Conservation (phyloP, 2,888 invertebrate genomes). For the Lepas anatifera region DNA sequence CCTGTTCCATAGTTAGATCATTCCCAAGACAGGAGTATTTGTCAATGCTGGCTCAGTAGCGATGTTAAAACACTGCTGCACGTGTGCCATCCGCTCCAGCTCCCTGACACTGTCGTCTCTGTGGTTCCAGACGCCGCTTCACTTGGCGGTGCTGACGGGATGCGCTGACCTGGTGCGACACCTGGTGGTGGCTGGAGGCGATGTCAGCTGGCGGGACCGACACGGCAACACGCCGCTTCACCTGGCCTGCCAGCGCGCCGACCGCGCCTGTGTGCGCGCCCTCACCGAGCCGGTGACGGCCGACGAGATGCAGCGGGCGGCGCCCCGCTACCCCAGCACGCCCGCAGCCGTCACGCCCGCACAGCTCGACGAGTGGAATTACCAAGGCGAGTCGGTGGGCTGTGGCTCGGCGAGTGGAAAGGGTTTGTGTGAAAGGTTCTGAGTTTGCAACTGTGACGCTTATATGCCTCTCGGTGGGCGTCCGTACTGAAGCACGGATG, state of each 20-base stretch:
- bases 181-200: conserved; percentile 67
- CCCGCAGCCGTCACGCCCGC: conserved; percentile 38
- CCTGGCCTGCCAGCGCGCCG: conserved; percentile 58
- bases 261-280: conserved; percentile 56
- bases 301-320: conserved; percentile 33
- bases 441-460: too few relatives aligned
- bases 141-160: conserved; percentile 66
- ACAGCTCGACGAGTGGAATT: conserved; percentile 14
- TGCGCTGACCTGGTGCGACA: conserved; percentile 60
- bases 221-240: conserved; percentile 78
- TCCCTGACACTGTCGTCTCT: too few relatives aligned
- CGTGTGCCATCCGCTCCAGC: too few relatives aligned
- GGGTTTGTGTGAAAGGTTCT: too few relatives aligned
- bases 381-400: not conserved
- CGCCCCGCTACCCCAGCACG: conserved; percentile 31
- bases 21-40: too few relatives aligned
- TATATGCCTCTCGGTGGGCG: too few relatives aligned
- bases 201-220: conserved; percentile 48
- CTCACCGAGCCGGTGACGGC: conserved; percentile 47
- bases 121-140: conserved; percentile 58
- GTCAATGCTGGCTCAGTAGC: too few relatives aligned
- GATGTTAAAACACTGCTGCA: too few relatives aligned
- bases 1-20: too few relatives aligned
- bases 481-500: too few relatives aligned
- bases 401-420: too few relatives aligned